Evolutionary conservation across 2,888 invertebrate genomes (phyloP).

Genomic region (Caradrina clavipalpis): DNA sequence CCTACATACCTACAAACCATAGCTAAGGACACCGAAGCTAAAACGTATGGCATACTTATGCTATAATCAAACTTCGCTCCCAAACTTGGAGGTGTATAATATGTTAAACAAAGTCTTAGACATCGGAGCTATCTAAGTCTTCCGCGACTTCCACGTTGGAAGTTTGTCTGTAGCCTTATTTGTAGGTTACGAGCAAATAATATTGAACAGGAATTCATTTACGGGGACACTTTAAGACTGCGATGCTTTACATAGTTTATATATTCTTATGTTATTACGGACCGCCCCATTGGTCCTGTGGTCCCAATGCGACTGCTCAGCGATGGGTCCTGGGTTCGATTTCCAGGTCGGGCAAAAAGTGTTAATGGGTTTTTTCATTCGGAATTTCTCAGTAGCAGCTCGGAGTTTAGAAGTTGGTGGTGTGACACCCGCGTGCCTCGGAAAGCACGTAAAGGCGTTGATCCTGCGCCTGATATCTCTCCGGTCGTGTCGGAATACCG

Average conservation of each 20-base stretch:
- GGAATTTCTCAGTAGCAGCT: too few species aligned
- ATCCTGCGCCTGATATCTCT: too few species aligned
- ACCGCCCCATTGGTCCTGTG: too few species aligned
- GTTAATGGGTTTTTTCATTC: too few species aligned
- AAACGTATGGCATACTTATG: slow-evolving; percentile 45
- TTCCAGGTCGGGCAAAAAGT: too few species aligned
- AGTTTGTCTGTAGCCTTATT: slow-evolving; percentile 35
- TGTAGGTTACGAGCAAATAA: slow-evolving; percentile 41
- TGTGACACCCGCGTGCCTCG: too few species aligned
- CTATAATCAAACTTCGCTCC: slow-evolving; percentile 52
- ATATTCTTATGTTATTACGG: too few species aligned
- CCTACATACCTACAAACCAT: not conserved
- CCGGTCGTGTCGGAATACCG: too few species aligned
- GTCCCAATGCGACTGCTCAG: too few species aligned
- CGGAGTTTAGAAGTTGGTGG: too few species aligned
- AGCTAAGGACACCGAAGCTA: slow-evolving; percentile 23
- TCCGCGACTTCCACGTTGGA: slow-evolving; percentile 37
- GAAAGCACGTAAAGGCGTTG: too few species aligned
- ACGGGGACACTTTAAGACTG: not conserved
- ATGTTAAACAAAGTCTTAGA: slow-evolving; percentile 54
- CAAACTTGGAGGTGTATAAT: slow-evolving; percentile 52
- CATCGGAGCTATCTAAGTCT: slow-evolving; percentile 45
- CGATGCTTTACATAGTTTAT: not conserved
- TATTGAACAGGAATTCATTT: slow-evolving; percentile 39
- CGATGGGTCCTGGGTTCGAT: too few species aligned